Evolutionary conservation across 2,888 invertebrate species (phyloP).

Genomic region (Exephanes ischioxanthus): DNA sequence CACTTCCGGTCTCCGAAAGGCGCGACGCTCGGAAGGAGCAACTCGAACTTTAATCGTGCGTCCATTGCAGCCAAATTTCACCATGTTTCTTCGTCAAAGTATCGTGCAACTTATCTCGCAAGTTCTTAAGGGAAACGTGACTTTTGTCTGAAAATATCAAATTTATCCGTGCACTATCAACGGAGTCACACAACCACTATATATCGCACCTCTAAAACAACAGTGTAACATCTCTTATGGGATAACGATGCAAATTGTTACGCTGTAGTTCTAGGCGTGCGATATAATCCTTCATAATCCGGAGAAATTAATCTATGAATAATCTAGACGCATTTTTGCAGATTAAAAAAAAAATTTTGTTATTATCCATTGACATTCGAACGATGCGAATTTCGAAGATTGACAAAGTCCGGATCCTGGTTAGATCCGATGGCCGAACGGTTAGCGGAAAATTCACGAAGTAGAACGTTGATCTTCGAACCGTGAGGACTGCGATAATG

Average conservation of each 20-base stretch:
- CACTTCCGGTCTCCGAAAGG: conserved; percentile 18
- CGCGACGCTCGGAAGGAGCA: conserved; percentile 19
- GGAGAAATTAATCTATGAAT: neutral
- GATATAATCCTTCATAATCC: neutral
- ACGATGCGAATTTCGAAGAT: neutral
- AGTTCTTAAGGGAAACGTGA: neutral
- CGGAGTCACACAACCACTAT: neutral
- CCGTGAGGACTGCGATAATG: neutral
- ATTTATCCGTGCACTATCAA: neutral
- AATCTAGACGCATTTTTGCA: neutral
- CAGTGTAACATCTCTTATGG: too few relatives aligned
- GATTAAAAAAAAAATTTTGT: neutral
- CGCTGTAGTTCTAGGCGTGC: neutral
- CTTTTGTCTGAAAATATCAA: neutral
- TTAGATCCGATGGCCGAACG: neutral
- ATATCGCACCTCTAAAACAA: too few relatives aligned
- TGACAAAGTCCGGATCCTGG: neutral
- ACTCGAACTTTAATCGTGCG: conserved; percentile 25
- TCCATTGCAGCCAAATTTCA: neutral
- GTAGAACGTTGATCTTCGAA: neutral
- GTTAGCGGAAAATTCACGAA: neutral
- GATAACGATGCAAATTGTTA: too few relatives aligned
- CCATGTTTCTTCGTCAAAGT: conserved; percentile 7
- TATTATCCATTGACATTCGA: neutral
- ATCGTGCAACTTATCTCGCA: conserved; percentile 11